phyloP scores from a whole-genome alignment of 2,888 invertebrate genomes.

The Catonia carolina region DNA sequence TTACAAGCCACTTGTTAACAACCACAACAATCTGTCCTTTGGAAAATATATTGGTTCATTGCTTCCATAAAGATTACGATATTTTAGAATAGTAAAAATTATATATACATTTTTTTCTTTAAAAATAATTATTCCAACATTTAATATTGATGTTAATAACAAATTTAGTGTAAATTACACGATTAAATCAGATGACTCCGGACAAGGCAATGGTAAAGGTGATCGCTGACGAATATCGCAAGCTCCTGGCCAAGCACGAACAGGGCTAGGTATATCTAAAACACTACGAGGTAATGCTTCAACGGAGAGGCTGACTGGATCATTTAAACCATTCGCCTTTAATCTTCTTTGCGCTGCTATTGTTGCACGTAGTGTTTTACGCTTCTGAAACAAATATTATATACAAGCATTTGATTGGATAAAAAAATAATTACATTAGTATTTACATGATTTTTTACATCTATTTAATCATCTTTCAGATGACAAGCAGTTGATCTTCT shows the following conservation, averaged over 20 bases:
- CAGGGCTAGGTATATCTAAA: slow-evolving; percentile 48
- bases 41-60: too few species aligned
- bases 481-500: background rate
- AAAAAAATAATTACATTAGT: background rate
- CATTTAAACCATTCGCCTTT: slow-evolving; percentile 72
- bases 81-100: too few species aligned
- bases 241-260: slow-evolving; percentile 60
- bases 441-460: too few species aligned
- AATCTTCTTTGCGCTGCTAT: slow-evolving; percentile 68
- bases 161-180: too few species aligned
- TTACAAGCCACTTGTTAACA: too few species aligned
- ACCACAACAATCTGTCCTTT: too few species aligned
- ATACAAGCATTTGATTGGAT: slow-evolving; percentile 3
- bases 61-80: too few species aligned
- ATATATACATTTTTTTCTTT: too few species aligned
- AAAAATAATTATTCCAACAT: too few species aligned
- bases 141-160: too few species aligned
- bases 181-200: slow-evolving; percentile 23
- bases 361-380: slow-evolving; percentile 75
- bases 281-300: slow-evolving; percentile 49
- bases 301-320: slow-evolving; percentile 73
- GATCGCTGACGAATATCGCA: slow-evolving; percentile 54
- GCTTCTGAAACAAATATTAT: slow-evolving; percentile 60
- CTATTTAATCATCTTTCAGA: too few species aligned
- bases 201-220: slow-evolving; percentile 18